Evolutionary conservation across 2,888 invertebrate genomes (phyloP), one percentile per base, ranked within the genome.

Genomic region (Himalopsyche tibetana): DNA sequence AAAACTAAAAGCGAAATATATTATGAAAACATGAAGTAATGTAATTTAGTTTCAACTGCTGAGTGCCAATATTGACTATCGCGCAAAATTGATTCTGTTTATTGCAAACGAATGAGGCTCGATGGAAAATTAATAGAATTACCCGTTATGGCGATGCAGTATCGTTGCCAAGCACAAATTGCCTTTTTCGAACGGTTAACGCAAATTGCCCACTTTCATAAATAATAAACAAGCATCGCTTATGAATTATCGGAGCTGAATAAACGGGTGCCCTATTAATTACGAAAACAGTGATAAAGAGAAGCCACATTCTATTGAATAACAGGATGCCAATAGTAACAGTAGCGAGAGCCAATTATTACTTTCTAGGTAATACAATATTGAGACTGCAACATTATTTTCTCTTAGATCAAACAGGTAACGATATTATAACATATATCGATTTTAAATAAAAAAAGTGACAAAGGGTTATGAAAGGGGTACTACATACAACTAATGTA

Each of bases 51-150:
- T 56, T n/a, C 17, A n/a, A 6, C 8, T 17, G 56, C 56, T 3
- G 56, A 56, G n/a, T 55, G 55, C 17, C 12, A 55, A 55, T n/a
- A 56, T 56, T 56, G 56, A n/a, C 56, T 17, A 56, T 56, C 56
- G 19, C 19, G 56, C 8, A 17, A 4, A 56, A 56, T 56, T 56
- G 19, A 56, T n/a, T 56, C n/a, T n/a, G 19, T 56, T 56, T 19
- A 56, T 56, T 56, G 56, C 56, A 56, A 56, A 56, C 56, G 17
- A 56, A n/a, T 56, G 17, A 17, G n/a, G 8, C 19, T 19, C 56
- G n/a, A n/a, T 56, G 56, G 17, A 56, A 56, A 56, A 17, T 56
- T 19, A 56, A 56, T n/a, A 56, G n/a, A 56, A 56, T n/a, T 56
- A n/a, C 19, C 56, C n/a, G 56, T n/a, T 17, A 56, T 6, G n/a